Evolutionary conservation across 2,797 vertebrate genomes (phyloP), one percentile per base, ranked within the genome.

Genomic region (Benthosema pterotum): DNA sequence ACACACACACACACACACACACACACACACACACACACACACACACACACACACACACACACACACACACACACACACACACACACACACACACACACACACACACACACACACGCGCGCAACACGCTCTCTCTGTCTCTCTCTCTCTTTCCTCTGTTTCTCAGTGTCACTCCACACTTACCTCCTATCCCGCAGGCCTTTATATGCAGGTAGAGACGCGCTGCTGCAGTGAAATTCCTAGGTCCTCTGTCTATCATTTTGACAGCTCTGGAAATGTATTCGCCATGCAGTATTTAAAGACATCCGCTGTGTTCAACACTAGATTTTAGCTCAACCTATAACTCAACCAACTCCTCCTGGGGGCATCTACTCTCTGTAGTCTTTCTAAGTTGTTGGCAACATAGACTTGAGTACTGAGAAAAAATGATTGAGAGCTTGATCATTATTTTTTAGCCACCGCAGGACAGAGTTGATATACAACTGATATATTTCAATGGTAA

Each of bases 211-310:
- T 95, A 94, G 91, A 87, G 92, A 91, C 89, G 87, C 81, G 93
- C 87, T 84, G 81, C 88, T 83, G 86, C 73, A 57, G 74, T 81
- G 87, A 84, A 87, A 88, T 61, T 89, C 87, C 90, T 90, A 91
- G 85, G 88, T 88, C 71, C 83, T 85, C 90, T 90, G 94, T 95
- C 94, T 91, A 85, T 96, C 95, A 95, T 88, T 74, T 90, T 94
- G 95, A 95, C 95, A 95, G 93, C 94, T 92, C 92, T 93, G 94
- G 87, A 94, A 95, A 95, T 93, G 92, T 89, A 92, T 95, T 94
- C 78, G 88, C 92, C 93, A 94, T 92, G 94, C 94, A 91, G 94
- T 83, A 62, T 88, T 89, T 72, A 85, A 69, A 75, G 77, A 80
- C 64, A 43, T 85, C 80, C 82, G 72, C 74, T 62, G 60, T 53